A percentile compares a stretch with the other conserved stretches of the same genome.
Evolutionary conservation across 2,797 vertebrate species (phyloP).

Genomic region (Tragopan temminckii): DNA sequence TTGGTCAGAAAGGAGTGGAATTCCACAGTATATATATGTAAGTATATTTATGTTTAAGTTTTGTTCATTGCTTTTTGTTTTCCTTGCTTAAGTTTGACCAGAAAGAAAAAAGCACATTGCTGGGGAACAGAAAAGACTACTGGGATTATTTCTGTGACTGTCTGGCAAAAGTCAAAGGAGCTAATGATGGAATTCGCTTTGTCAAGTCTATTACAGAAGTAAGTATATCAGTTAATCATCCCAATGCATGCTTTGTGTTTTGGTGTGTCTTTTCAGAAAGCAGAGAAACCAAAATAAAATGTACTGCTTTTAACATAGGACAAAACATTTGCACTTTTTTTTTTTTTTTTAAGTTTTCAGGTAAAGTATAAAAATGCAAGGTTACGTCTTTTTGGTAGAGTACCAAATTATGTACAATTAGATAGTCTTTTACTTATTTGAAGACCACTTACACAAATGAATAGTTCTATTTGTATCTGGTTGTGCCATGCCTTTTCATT

Average conservation of each 20-base stretch:
- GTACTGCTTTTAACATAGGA: neutral
- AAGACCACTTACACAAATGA: neutral
- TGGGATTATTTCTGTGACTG: conserved; percentile 96
- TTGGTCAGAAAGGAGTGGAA: neutral
- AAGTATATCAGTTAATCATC: conserved; percentile 7
- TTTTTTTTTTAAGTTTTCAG: neutral
- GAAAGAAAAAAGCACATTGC: conserved; percentile 91
- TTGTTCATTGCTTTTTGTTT: neutral
- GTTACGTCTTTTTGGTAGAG: neutral
- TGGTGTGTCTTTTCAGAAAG: neutral
- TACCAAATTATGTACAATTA: neutral
- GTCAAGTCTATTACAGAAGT: conserved; percentile 94
- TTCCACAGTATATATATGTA: neutral
- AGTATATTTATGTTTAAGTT: neutral
- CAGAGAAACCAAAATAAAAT: neutral
- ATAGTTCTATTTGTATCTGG: neutral
- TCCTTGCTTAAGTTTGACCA: conserved; percentile 89
- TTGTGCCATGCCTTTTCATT: neutral
- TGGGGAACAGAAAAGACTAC: conserved; percentile 93
- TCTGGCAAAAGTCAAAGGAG: conserved; percentile 92
- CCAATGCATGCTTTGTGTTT: neutral
- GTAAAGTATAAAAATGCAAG: neutral
- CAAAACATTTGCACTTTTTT: neutral
- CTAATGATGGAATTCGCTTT: conserved; percentile 94
- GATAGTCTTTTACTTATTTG: neutral